Conservation (phyloP, 2,797 vertebrate species). For the Enteromius radiatus region DNA sequence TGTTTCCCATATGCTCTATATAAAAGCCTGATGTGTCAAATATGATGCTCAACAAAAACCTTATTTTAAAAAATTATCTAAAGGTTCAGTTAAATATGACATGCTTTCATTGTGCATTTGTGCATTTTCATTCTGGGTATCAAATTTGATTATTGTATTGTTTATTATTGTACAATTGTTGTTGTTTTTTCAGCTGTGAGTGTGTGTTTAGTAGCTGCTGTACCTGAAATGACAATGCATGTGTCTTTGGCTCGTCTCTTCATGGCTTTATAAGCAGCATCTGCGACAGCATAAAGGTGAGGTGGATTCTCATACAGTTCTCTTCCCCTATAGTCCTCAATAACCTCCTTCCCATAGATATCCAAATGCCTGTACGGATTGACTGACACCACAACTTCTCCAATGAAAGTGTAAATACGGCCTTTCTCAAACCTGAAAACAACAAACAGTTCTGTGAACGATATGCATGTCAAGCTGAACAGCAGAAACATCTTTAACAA, state of each 20-base stretch:
- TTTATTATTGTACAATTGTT: not conserved
- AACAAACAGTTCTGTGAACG: slow-evolving; percentile 16
- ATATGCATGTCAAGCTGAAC: not conserved
- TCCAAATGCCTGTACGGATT: slow-evolving; percentile 88
- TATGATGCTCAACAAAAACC: not conserved
- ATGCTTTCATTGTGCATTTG: not conserved
- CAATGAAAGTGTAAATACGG: slow-evolving; percentile 93
- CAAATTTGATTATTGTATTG: not conserved
- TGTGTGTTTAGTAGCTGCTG: not conserved
- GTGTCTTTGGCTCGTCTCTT: slow-evolving; percentile 91
- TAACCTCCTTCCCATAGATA: slow-evolving; percentile 81
- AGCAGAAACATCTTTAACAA: slow-evolving; percentile 13
- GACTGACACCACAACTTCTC: slow-evolving; percentile 92
- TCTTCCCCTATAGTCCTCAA: slow-evolving; percentile 84
- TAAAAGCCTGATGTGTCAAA: not conserved
- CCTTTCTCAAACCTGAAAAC: slow-evolving; percentile 84
- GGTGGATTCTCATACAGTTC: slow-evolving; percentile 93
- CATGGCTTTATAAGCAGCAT: slow-evolving; percentile 93
- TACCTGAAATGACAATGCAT: slow-evolving; percentile 95
- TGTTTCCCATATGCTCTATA: not conserved
- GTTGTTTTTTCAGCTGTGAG: not conserved
- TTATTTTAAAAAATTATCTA: not conserved
- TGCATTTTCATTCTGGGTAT: not conserved
- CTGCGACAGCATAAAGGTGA: slow-evolving; percentile 89
- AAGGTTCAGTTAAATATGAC: not conserved